Evolutionary conservation across 2,888 invertebrate species (phyloP), one percentile per base, ranked within the genome.

Genomic region (Drosophila ustulata): DNA sequence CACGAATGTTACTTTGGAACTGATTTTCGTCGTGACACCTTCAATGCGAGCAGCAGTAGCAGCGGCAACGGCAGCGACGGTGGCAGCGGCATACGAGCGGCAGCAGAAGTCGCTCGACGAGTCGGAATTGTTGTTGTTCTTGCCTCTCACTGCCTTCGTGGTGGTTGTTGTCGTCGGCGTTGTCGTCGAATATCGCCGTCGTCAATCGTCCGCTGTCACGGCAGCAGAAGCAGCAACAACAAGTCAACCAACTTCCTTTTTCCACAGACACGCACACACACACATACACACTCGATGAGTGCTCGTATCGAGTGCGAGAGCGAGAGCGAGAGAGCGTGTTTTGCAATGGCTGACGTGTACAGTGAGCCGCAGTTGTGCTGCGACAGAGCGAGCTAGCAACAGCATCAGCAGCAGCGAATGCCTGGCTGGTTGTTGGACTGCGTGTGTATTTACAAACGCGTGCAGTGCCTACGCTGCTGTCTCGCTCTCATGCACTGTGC

Each of bases 1-100:
- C 89, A 90, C 89, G 92, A 92, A 91, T 87, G 92, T 90, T 90
- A 91, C 90, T 91, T 91, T 90, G 82, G 78, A 91, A 92, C 92
- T 92, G 92, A 92, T 82, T 89, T 84, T 73, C 71, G 64, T 84
- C 80, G 80, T 82, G 85, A 85, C 89, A 90, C 84, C 90, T 88
- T 88, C 72, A 71, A 68, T 77, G 82, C 71, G 62, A 78, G 53
- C 78, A 66, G 79, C 78, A 71, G 81, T 64, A 50, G 57, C 78
- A 57, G 63, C 66, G 49, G 25, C 64, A 53, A 66, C 63, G 61
- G 53, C 71, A 39, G 50, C 65, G 64, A 64, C 83, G 47, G 47
- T 70, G 45, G 41, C 61, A 58, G 71, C 67, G 56, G 62, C 34
- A 34, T 2, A 34, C 9, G 34, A 34, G 34, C 11, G 11, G 66